Evolutionary conservation across 2,113 vertebrate genomes (phyloP), one percentile per base, ranked within the genome.

Genomic region (Tonatia bakeri): DNA sequence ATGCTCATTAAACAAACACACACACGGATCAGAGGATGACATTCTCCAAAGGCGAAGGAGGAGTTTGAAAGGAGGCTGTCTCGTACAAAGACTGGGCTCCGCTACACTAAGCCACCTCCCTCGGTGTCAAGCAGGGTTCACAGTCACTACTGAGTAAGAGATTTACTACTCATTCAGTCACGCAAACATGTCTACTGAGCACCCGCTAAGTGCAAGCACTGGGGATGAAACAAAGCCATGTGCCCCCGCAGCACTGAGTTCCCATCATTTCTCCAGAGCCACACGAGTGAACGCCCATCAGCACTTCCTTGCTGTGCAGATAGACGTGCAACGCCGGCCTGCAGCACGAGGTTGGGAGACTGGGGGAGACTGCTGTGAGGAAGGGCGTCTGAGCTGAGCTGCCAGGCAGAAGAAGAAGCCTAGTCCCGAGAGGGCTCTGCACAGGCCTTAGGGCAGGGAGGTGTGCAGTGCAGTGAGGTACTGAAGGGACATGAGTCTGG

Each of bases 401-500:
- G 22, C 6, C 5, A 5, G 10, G 28, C 69, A 77, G 12, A 47
- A 20, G 12, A 47, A 20, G 73, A 10, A 11, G 8, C 26, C 72
- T 17, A 3, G 22, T 15, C 19, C n/a, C 16, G 19, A 8, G 22
- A 36, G 20, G 38, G 61, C 4, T 31, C 4, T 1, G 17, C 33
- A 33, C 11, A 28, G 73, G 43, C 40, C 67, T 6, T 6, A 22
- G 81, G 81, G 36, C 33, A 5, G 33, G 43, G 50, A 77, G 52
- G 19, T 4, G 26, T 12, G 17, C 1, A 2, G 16, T 7, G 20
- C 2, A 12, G 33, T 10, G 1, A n/a, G 43, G 9, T 61, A 26
- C 43, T 40, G 31, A 64, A 52, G 17, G 69, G 15, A 31, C 54
- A 22, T 16, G 17, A 52, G 1, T 28, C 1, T 0, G 2, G 7